phyloP scores from a whole-genome alignment of 2,113 vertebrate genomes.

The Chitala chitala region DNA sequence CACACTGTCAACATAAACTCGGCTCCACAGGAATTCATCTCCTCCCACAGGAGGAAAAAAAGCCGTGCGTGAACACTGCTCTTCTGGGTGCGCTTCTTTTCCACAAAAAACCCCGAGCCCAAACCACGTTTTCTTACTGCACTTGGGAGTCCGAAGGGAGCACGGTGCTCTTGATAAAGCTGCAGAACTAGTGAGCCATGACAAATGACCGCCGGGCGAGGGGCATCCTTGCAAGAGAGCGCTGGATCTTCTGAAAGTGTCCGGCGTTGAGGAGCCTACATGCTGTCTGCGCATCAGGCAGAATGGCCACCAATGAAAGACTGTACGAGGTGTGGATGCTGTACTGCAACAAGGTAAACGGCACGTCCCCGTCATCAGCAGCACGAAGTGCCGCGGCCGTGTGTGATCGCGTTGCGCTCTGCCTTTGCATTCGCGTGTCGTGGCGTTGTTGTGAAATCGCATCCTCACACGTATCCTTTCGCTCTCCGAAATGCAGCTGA shows the following conservation, averaged over 20 bases:
- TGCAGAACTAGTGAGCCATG: background rate
- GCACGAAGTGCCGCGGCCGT: background rate
- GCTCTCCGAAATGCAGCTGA: too few relatives aligned
- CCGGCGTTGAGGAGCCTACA: conserved; percentile 16
- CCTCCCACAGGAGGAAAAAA: too few relatives aligned
- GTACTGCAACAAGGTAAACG: conserved; percentile 87
- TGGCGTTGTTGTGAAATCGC: too few relatives aligned
- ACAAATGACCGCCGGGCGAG: background rate
- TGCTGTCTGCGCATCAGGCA: conserved; percentile 39
- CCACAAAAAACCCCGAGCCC: too few relatives aligned
- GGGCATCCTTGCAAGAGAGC: background rate
- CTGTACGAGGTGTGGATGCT: conserved; percentile 98
- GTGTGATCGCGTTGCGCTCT: conserved; percentile 22
- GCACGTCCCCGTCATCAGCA: background rate
- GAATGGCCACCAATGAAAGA: conserved; percentile 93
- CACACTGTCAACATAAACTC: background rate
- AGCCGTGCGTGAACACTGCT: too few relatives aligned
- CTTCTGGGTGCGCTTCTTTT: too few relatives aligned
- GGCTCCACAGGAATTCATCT: too few relatives aligned
- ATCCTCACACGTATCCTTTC: too few relatives aligned
- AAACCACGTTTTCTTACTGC: too few relatives aligned
- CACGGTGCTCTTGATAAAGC: background rate
- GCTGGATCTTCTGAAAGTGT: background rate
- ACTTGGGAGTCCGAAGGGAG: too few relatives aligned
- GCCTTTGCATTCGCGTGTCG: background rate